Evolutionary conservation across 2,797 vertebrate genomes (phyloP), one percentile per base, ranked within the genome.

Genomic region (Oceanodroma leucorhoa): DNA sequence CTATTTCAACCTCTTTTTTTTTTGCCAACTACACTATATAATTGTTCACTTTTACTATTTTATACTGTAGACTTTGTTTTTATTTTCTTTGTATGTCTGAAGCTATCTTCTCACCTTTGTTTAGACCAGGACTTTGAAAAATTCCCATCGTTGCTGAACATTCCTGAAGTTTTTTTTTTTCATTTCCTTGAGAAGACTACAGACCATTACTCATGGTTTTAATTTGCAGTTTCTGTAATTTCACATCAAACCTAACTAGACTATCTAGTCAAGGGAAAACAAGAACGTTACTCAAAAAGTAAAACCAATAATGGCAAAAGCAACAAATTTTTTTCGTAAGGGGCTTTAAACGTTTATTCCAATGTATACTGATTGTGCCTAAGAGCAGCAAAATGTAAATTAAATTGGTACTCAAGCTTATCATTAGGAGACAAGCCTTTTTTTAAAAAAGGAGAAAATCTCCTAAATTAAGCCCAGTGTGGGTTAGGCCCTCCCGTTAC

Each of bases 161-260:
- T 95, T 54, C 77, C 85, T 79, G 48, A 92, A 72, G 67, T 43
- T 43, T 69, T 70, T 61, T 79, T 86, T 88, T 69, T 62, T 45
- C 22, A 36, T 87, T 88, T 86, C 19, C 75, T 21, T 6, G 19
- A 50, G 69, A 70, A 72, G n/a, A 41, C 41, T 38, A 23, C 55
- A 88, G 93, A 90, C 72, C 26, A 26, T 84, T 93, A 93, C 53
- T 96, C 85, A 57, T 91, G 77, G 87, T 70, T 92, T 95, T 94
- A 43, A 95, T 97, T 87, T 95, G 88, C 64, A 85, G 83, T 92
- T 94, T 88, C 73, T 91, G 10, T 91, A 94, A 96, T 89, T 96
- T 93, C 95, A 88, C 83, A 94, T 94, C 83, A 95, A 97, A 82
- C 53, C 77, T 94, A 97, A 91, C 70, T 32, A 90, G 82, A 83